Evolutionary conservation across 2,797 vertebrate species (phyloP).

Genomic region (Morus bassanus): DNA sequence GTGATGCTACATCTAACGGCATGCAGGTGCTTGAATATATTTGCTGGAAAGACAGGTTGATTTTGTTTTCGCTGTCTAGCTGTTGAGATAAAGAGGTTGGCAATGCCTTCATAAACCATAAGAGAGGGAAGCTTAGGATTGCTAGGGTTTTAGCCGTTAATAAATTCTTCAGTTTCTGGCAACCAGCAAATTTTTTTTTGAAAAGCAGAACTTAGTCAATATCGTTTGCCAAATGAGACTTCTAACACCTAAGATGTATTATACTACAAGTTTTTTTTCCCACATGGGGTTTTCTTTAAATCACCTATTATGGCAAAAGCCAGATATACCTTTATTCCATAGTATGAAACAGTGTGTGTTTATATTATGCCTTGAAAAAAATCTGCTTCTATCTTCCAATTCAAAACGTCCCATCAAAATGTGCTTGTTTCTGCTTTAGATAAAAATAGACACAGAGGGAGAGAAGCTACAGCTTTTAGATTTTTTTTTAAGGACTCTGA

Average conservation of each 20-base stretch:
- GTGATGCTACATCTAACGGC: not conserved
- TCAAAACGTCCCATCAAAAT: constrained; percentile 2
- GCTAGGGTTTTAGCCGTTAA: not conserved
- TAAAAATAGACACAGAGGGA: not conserved
- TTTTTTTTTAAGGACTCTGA: constrained; percentile 29
- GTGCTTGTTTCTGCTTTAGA: constrained; percentile 6
- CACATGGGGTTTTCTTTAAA: not conserved
- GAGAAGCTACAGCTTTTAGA: not conserved
- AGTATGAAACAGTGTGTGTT: not conserved
- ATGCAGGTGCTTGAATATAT: not conserved
- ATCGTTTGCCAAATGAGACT: not conserved
- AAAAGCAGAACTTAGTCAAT: not conserved
- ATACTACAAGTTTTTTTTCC: not conserved
- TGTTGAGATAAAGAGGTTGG: not conserved
- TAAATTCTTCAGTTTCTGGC: constrained; percentile 4
- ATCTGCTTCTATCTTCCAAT: not conserved
- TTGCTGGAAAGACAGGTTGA: not conserved
- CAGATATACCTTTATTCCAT: not conserved
- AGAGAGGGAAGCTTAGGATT: not conserved
- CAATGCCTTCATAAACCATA: not conserved
- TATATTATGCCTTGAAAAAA: not conserved
- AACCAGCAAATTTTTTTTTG: not conserved
- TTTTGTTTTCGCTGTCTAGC: not conserved
- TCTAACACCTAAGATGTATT: not conserved
- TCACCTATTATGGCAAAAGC: not conserved